Base-by-base conservation (phyloP, 2,113 vertebrate species). In the Mobula hypostoma region DNA sequence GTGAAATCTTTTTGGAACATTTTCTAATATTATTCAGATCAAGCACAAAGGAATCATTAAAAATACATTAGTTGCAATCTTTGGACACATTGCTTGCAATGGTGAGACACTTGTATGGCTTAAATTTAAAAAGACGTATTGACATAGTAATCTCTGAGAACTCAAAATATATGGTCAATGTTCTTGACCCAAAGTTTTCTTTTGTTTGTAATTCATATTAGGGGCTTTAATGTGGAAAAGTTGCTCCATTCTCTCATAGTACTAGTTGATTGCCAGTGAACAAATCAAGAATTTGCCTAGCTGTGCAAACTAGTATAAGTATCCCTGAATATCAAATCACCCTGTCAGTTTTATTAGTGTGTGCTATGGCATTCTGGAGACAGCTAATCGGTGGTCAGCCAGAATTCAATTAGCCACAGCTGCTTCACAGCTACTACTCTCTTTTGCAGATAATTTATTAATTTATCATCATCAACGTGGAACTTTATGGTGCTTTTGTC, bases 361-460 rank as follows among this genome's bases (percentile, higher is more conserved):
- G 9, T 93, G 90, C 68, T 74, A 74, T 27, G 8, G 66, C 90
- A 74, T 93, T 93, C 90, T 74, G 90, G 90, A 93, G 90, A 40
- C 90, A 93, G 36, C 90, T 93, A 93, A 93, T 93, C 68, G 36
- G 8, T 93, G 90, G 90, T 93, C 90, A 93, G 90, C 90, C 90
- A 93, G 68, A 93, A 93, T 93, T 93, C 68, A 93, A 93, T 93
- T 93, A 93, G 36, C 32, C 72, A 74, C 90, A 93, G 90, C 68
- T 93, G 90, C 68, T 93, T 93, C 90, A 93, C 90, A 93, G 90
- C 90, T 72, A 74, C 36, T 14, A 74, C 32, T 72, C 90, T 48
- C 90, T 93, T 93, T 48, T 93, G 36, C 9, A 74, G 90, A 92
- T 92, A 93, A 74, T 93, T 93, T 93, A 93, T 93, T 93, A 93